These are phyloP conservation scores for Troglohyphantes excavatus DNA, from an alignment of 2,888 invertebrate species.

Conservation along the genomic window DNA sequence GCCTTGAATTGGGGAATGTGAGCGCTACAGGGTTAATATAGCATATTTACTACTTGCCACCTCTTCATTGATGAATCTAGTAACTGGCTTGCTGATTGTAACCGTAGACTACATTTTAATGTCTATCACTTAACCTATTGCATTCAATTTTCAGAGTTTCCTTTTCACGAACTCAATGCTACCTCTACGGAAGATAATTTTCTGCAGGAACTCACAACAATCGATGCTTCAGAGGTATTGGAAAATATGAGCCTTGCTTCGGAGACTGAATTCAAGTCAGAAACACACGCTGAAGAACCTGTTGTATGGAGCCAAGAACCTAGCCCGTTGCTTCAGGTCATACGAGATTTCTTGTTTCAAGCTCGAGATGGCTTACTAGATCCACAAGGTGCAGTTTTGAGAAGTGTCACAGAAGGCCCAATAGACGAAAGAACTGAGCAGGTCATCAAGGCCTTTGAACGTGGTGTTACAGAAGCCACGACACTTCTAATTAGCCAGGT, in stretches of 20 bases:
- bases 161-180: background rate
- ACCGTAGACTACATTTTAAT: no score
- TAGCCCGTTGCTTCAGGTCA: slow-evolving; percentile 34
- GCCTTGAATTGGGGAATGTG: no score
- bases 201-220: background rate
- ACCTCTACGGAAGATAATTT: background rate
- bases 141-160: slow-evolving; percentile 21
- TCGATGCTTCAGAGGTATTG: background rate
- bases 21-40: no score
- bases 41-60: no score
- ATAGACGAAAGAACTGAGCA: slow-evolving; percentile 43
- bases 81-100: no score
- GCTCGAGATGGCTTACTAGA: slow-evolving; percentile 45
- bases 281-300: background rate
- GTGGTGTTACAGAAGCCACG: slow-evolving; percentile 56
- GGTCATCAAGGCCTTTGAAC: slow-evolving; percentile 49
- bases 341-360: slow-evolving; percentile 62
- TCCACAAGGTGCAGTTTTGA: background rate
- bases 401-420: background rate
- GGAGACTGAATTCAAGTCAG: background rate
- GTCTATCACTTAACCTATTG: no score
- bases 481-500: slow-evolving; percentile 53
- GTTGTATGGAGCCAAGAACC: background rate
- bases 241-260: background rate
- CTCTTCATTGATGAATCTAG: no score